A percentile compares a stretch with the other conserved stretches of the same genome.
These are phyloP conservation scores for Lysandra coridon DNA, from an alignment of 2,888 invertebrate genomes.

Conservation along the genomic window DNA sequence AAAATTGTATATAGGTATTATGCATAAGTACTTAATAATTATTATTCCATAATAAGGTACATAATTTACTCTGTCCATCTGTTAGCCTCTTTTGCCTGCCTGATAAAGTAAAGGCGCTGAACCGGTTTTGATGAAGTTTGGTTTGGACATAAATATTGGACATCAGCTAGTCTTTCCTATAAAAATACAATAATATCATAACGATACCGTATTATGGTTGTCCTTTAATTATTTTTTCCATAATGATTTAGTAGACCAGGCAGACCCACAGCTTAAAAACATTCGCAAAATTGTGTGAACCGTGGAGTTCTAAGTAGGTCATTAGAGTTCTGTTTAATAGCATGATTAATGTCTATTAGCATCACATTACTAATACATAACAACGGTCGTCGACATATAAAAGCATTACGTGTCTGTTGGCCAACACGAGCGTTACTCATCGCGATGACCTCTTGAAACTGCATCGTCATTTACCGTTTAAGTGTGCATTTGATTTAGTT, in stretches of 20 bases:
- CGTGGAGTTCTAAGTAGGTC: background rate
- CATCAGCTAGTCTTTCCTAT: no score
- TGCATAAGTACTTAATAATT: no score
- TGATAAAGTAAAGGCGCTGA: background rate
- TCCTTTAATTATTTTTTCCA: background rate
- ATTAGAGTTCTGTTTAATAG: background rate
- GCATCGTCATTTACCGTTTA: slow-evolving; percentile 23
- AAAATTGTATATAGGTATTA: no score
- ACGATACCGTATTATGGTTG: background rate
- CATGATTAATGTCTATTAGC: background rate
- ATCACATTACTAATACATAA: background rate
- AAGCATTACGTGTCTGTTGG: background rate
- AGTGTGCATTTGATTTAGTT: slow-evolving; percentile 8
- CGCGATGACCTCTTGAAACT: slow-evolving; percentile 7
- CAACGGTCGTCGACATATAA: background rate
- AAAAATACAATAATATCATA: no score
- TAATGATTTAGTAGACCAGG: no score
- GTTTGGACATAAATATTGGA: no score
- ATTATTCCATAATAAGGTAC: no score
- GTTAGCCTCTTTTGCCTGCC: no score
- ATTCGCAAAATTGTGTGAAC: background rate
- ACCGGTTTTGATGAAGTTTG: no score
- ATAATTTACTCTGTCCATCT: no score
- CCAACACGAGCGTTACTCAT: slow-evolving; percentile 18
- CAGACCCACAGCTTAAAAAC: background rate